Evolutionary conservation across 2,113 vertebrate species (phyloP), one percentile per base, ranked within the genome.

Genomic region (Phalacrocorax aristotelis): DNA sequence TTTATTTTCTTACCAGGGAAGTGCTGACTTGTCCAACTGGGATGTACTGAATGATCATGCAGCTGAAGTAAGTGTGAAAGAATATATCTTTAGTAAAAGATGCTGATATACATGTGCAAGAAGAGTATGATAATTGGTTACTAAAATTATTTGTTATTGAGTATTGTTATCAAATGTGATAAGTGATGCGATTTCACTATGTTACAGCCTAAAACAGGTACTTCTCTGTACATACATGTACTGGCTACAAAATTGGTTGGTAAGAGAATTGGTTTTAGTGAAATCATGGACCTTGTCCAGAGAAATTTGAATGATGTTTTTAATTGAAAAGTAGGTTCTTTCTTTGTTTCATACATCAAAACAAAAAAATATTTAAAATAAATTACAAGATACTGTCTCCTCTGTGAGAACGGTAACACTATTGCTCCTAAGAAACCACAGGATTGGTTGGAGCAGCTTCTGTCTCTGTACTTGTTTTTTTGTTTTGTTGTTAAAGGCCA

Each of bases 21-120:
- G 44, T 55, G 32, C 75, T 68, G 72, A 57, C 65, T 81, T 75
- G 19, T 57, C 21, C 52, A 40, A 1, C 23, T 83, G 80, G 86
- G 80, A 72, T 60, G 36, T 44, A 20, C 18, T 32, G n/a, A 64
- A 78, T 38, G 18, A 87, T 64, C 42, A 21, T 34, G 68, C 2
- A 4, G 11, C 51, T 82, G 60, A 90, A 94, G 90, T 97, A 96
- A 96, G 95, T 90, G 46, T 83, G 40, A 62, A 32, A 64, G 44
- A 36, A 38, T 48, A 7, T 26, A 3, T 61, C 22, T 40, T 48
- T 23, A 62, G 54, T 62, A 54, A 36, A 83, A 90, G 38, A 10
- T 49, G 22, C 38, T 91, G 54, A 18, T 44, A 6, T 8, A 4
- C 40, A 19, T 38, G 8, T 62, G 30, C 23, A 75, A 75, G n/a